Base-by-base conservation (phyloP, 2,888 invertebrate genomes). In the Drosophila phalerata region DNA sequence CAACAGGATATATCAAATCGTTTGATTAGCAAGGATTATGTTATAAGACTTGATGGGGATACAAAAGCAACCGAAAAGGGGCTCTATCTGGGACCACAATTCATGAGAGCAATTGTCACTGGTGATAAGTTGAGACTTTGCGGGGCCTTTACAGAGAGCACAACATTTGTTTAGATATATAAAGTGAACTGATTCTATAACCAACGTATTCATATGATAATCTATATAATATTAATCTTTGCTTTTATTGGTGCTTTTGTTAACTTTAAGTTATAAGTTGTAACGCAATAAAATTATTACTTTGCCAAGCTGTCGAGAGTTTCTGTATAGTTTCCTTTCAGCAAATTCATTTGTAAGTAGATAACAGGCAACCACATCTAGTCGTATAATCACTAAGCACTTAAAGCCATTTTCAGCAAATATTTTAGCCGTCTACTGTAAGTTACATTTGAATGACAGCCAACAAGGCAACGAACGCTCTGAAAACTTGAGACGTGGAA, bases 101-200 rank as follows among this genome's bases (percentile, higher is more conserved):
- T 92, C 62, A 77, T 93, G 67, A 84, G 96, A 76, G 96, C 95
- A 13, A 94, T 96, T 72, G 92, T 97, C 13, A 94, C 94, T 42
- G 95, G 96, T 53, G 95, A 95, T 72, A 90, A 90, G 10, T 95
- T 96, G 87, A 93, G 96, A 73, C 92, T 97, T 49, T 95, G 95
- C 61, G 97, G 96, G 5, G 96, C 96, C n/a, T 97, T 97, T 90
- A 95, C 96, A 0, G 95, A 96, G 79, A 96, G 96, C 89, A 96
- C 95, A 0, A 94, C 95, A 52, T 97, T 96, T 90, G 76, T 92
- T 56, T 91, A 61, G 17, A 11, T 15, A 11, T 19, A 5, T 30
- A 8, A 40, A 10, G 17, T 37, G 25, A 45, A 56, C 22, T 49
- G 40, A 56, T 64, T 63, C 63, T 48, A 48, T 45, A 10, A 52